These are phyloP conservation scores for Frankliniella fusca DNA, from an alignment of 2,888 invertebrate species.

Conservation along the genomic window DNA sequence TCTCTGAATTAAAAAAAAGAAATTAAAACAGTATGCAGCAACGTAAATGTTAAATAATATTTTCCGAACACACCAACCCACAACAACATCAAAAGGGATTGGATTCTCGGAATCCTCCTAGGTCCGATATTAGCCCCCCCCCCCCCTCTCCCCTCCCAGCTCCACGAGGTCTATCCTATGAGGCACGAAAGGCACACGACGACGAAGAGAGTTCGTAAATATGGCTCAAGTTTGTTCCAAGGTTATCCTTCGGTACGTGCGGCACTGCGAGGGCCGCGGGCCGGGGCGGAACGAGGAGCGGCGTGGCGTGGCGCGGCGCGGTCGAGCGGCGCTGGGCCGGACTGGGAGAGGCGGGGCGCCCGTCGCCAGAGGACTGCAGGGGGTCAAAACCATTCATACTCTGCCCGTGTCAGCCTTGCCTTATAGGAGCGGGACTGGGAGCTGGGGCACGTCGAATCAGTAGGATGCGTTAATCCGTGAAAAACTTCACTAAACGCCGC, in stretches of 20 bases:
- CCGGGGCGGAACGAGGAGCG: not conserved
- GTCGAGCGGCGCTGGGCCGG: not conserved
- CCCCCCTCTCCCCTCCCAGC: not conserved
- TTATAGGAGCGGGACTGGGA: not conserved
- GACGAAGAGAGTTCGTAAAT: constrained; percentile 4
- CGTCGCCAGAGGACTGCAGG: not conserved
- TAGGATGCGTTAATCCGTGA: too few species aligned
- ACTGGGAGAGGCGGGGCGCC: not conserved
- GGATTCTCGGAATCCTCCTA: not conserved
- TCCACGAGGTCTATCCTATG: not conserved
- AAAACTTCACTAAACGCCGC: too few species aligned
- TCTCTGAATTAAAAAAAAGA: too few species aligned
- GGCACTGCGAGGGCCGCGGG: not conserved
- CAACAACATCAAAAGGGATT: not conserved
- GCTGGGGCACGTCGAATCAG: too few species aligned
- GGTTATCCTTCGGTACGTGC: not conserved
- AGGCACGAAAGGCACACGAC: not conserved
- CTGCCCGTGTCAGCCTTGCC: not conserved
- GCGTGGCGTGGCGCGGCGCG: not conserved
- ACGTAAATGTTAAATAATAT: not conserved
- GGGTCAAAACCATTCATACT: not conserved
- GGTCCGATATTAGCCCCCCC: not conserved
- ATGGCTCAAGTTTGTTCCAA: constrained; percentile 20
- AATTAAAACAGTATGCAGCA: too few species aligned
- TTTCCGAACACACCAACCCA: not conserved